Evolutionary conservation across 2,113 vertebrate species (phyloP).

Genomic region (Sula dactylatra): DNA sequence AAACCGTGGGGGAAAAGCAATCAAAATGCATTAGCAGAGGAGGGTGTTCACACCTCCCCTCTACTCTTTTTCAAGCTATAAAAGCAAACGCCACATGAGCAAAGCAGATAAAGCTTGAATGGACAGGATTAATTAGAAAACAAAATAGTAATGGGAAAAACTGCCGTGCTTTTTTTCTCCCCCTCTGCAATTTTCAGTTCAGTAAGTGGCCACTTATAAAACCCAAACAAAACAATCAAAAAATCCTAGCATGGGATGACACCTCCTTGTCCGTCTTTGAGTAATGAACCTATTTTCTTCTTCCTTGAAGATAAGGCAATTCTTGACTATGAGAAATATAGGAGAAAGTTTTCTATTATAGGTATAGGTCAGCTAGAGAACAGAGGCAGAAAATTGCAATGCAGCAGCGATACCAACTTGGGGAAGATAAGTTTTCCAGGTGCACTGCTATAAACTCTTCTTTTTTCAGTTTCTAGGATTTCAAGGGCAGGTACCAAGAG

Average conservation of each 20-base stretch:
- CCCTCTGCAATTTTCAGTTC: background rate
- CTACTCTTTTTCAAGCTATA: background rate
- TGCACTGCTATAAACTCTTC: background rate
- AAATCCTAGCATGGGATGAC: background rate
- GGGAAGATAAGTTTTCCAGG: constrained; percentile 8
- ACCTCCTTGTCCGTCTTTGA: constrained; percentile 30
- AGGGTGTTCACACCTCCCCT: background rate
- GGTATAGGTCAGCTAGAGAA: constrained; percentile 38
- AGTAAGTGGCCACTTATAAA: constrained; percentile 19
- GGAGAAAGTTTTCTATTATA: constrained; percentile 52
- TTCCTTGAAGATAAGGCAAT: constrained; percentile 56
- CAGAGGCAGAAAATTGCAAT: constrained; percentile 39
- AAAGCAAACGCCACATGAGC: background rate
- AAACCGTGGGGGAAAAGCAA: background rate
- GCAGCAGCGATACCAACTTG: background rate
- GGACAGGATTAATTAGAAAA: constrained; percentile 55
- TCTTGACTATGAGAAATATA: constrained; percentile 57
- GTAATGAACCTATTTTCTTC: constrained; percentile 66
- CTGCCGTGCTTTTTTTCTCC: background rate
- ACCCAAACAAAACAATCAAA: constrained; percentile 10
- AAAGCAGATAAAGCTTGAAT: constrained; percentile 33
- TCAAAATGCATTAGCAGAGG: constrained; percentile 5
- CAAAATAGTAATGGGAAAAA: constrained; percentile 27
- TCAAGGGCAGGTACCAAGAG: background rate
- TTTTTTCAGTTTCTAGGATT: background rate